phyloP scores from a whole-genome alignment of 2,888 invertebrate species.

The Rugalucina vietnamica region DNA sequence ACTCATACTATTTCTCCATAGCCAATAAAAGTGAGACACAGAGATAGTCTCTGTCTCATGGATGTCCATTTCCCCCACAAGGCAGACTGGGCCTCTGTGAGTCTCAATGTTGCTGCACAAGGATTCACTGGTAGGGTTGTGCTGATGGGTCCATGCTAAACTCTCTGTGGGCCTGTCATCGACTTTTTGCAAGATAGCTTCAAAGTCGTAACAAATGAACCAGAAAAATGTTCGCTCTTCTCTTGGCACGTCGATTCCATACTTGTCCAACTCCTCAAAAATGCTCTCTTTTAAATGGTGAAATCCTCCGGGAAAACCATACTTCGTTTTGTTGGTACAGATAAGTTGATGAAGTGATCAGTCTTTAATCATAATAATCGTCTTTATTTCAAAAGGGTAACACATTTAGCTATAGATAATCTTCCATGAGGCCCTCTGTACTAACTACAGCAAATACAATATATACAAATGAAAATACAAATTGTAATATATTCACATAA shows the following conservation, averaged over 20 bases:
- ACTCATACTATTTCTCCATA: too few species aligned
- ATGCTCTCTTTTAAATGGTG: conserved; percentile 25
- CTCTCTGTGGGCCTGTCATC: conserved; percentile 22
- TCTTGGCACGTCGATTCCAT: conserved; percentile 13
- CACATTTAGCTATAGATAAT: too few species aligned
- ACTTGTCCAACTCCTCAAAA: conserved; percentile 37
- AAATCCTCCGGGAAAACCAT: conserved; percentile 38
- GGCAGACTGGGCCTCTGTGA: conserved; percentile 26
- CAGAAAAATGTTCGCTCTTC: conserved; percentile 34
- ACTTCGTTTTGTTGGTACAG: conserved; percentile 32
- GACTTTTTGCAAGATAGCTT: conserved; percentile 23
- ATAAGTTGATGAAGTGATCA: not conserved
- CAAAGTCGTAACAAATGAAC: conserved; percentile 44
- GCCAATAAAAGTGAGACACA: too few species aligned
- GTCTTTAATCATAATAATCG: too few species aligned
- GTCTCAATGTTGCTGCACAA: conserved; percentile 41
- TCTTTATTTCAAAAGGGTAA: too few species aligned
- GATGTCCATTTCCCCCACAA: conserved; percentile 8
- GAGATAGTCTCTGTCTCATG: too few species aligned
- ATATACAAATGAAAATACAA: too few species aligned
- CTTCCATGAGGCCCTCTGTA: too few species aligned
- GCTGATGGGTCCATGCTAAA: conserved; percentile 36
- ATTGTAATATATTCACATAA: too few species aligned
- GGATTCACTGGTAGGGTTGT: conserved; percentile 37
- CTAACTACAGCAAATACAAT: too few species aligned